Evolutionary conservation across 2,888 invertebrate genomes (phyloP).

Genomic region (Resseliella maxima): DNA sequence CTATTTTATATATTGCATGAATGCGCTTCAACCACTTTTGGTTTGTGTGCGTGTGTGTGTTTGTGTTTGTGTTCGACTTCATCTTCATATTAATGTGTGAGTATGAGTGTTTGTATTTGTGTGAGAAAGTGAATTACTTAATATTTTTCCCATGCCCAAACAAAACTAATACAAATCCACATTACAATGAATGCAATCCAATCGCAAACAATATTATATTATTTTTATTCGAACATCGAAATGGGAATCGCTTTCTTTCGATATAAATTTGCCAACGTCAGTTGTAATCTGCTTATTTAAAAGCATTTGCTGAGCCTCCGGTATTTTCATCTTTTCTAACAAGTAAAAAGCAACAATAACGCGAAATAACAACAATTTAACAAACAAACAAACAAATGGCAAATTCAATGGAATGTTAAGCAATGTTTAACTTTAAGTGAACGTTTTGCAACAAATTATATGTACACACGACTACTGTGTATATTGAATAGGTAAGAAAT

Average conservation of each 20-base stretch:
- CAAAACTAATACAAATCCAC: neutral
- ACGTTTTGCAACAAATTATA: neutral
- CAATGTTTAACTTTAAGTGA: neutral
- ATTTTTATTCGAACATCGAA: neutral
- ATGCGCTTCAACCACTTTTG: neutral
- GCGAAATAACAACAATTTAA: neutral
- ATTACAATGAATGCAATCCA: constrained; percentile 27
- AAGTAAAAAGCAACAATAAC: neutral
- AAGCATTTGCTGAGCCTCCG: neutral
- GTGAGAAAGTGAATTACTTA: too few species aligned
- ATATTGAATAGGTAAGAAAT: neutral
- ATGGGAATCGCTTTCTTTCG: neutral
- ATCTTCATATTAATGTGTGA: too few species aligned
- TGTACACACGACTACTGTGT: neutral
- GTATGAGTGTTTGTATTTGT: neutral
- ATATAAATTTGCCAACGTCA: neutral
- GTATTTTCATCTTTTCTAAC: neutral
- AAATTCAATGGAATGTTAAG: neutral
- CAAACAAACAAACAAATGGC: neutral
- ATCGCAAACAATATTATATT: neutral
- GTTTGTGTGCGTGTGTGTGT: neutral
- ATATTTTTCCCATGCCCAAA: neutral
- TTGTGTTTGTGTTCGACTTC: too few species aligned
- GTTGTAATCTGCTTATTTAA: neutral
- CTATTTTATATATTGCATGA: neutral